A percentile compares a stretch with the other conserved stretches of the same genome.
These are phyloP conservation scores for Zophobas atratus DNA, from an alignment of 1,140 invertebrate genomes.

Conservation along the genomic window DNA sequence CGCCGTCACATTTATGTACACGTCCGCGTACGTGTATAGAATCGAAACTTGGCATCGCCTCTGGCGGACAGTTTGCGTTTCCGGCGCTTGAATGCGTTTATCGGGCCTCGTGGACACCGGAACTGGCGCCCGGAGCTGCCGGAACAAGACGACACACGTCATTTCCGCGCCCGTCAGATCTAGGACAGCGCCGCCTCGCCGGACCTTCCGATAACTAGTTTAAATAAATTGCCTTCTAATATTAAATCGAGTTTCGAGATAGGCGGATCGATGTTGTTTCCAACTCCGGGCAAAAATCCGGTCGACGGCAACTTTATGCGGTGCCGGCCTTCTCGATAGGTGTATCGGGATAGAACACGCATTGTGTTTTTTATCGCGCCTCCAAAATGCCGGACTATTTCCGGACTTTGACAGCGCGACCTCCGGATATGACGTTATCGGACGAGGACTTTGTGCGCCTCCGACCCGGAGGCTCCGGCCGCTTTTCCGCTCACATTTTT, in stretches of 20 bases:
- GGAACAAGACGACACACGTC: constrained; percentile 68
- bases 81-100: constrained; percentile 66
- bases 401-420: constrained; percentile 66
- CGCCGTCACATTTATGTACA: neutral
- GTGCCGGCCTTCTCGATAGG: constrained; percentile 1
- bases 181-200: constrained; percentile 54
- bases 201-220: constrained; percentile 56
- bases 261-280: constrained; percentile 36
- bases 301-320: neutral
- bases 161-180: constrained; percentile 66
- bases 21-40: constrained; percentile 33
- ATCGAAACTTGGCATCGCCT: constrained; percentile 52
- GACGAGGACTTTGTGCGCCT: constrained; percentile 47
- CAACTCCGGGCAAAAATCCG: constrained; percentile 25
- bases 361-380: constrained; percentile 64
- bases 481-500: no score
- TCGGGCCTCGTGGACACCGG: constrained; percentile 65
- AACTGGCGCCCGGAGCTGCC: constrained; percentile 65
- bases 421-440: constrained; percentile 67
- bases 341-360: constrained; percentile 42
- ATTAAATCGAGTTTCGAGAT: constrained; percentile 48
- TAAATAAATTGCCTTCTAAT: constrained; percentile 60
- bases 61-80: constrained; percentile 66
- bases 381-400: constrained; percentile 65
- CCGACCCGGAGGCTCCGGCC: no score